Evolutionary conservation across 2,888 invertebrate species (phyloP).

Genomic region (Cataglyphis albicans): DNA sequence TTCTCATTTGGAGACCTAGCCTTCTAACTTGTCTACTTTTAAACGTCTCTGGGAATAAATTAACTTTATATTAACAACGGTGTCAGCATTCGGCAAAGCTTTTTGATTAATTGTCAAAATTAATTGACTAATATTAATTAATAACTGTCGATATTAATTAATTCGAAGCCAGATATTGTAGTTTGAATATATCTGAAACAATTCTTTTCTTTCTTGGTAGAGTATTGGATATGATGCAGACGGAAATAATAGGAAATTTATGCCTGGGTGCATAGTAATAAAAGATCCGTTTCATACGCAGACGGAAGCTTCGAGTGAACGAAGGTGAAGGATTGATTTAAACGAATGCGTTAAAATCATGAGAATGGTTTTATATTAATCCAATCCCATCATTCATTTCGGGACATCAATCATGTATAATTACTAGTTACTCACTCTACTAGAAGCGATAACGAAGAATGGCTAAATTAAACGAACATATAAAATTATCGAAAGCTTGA

Average conservation of each 20-base stretch:
- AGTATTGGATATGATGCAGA: neutral
- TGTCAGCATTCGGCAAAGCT: neutral
- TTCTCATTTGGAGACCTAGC: neutral
- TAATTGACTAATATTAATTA: neutral
- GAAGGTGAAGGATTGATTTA: neutral
- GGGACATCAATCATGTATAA: slow-evolving; percentile 33
- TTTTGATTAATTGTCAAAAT: neutral
- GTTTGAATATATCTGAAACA: neutral
- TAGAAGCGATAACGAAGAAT: neutral
- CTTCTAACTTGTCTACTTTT: neutral
- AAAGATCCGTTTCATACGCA: neutral
- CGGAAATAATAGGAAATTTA: neutral
- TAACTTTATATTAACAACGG: slow-evolving; percentile 2
- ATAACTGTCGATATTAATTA: slow-evolving; percentile 17
- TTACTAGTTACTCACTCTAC: slow-evolving; percentile 9
- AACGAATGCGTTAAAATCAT: neutral
- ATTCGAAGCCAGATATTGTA: neutral
- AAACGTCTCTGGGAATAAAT: slow-evolving; percentile 1
- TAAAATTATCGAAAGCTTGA: slow-evolving; percentile 35
- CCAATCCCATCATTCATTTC: slow-evolving; percentile 41
- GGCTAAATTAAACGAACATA: slow-evolving; percentile 36
- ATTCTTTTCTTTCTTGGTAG: neutral
- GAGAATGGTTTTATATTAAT: slow-evolving; percentile 26
- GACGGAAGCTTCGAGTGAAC: neutral
- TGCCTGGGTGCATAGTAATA: neutral